Evolutionary conservation across 2,113 vertebrate genomes (phyloP).

Genomic region (Gymnorhina tibicen): DNA sequence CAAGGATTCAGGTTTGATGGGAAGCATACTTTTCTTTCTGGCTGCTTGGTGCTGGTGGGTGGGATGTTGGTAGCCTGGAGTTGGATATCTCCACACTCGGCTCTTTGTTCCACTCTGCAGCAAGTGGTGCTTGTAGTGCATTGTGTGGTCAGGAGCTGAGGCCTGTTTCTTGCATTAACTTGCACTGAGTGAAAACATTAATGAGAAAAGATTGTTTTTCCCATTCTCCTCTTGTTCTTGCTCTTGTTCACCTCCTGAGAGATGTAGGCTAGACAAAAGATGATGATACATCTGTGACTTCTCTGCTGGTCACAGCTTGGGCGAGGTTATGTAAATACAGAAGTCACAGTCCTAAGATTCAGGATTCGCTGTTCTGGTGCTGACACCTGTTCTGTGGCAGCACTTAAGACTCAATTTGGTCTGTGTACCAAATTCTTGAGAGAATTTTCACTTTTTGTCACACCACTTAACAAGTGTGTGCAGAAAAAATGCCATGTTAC

Average conservation of each 20-base stretch:
- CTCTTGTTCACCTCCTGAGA: neutral
- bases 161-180: rapidly evolving
- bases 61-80: neutral
- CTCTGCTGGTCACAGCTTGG: neutral
- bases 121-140: neutral
- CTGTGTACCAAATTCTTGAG: neutral
- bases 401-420: neutral
- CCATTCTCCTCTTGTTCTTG: neutral
- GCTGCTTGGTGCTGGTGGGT: neutral
- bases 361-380: rapidly evolving
- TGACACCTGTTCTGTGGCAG: neutral
- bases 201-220: neutral
- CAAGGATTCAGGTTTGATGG: neutral
- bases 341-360: neutral
- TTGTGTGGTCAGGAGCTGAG: neutral
- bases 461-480: neutral
- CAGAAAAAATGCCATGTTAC: neutral
- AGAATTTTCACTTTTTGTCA: neutral
- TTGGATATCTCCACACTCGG: neutral
- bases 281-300: neutral
- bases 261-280: neutral
- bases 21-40: neutral
- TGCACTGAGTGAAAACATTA: neutral
- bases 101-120: neutral
- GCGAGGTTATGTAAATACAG: neutral